phyloP scores from a whole-genome alignment of 2,888 invertebrate genomes.

The Chrysomela aeneicollis region DNA sequence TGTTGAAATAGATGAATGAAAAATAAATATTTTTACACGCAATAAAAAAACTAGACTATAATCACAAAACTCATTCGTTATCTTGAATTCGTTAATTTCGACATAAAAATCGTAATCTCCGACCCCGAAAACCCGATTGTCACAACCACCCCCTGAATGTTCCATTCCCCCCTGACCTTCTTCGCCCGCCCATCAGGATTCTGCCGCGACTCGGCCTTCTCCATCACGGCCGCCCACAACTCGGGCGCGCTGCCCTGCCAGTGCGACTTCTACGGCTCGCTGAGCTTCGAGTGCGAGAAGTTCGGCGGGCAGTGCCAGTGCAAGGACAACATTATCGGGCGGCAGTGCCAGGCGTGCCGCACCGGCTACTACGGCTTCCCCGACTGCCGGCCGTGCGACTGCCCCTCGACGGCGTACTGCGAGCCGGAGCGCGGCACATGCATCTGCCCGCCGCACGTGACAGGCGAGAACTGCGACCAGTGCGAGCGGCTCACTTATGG shows the following conservation, averaged over 20 bases:
- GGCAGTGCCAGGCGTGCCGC: constrained; percentile 80
- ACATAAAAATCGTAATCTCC: too few species aligned
- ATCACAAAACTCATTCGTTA: too few species aligned
- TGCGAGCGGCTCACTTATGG: constrained; percentile 91
- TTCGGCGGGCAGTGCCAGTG: constrained; percentile 98
- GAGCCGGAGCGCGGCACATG: constrained; percentile 79
- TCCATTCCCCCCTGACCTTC: too few species aligned
- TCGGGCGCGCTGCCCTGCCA: constrained; percentile 89
- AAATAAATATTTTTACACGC: too few species aligned
- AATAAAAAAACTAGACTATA: too few species aligned
- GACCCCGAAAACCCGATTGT: too few species aligned
- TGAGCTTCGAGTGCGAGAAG: constrained; percentile 85
- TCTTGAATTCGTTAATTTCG: too few species aligned
- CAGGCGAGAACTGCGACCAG: constrained; percentile 87
- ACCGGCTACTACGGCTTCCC: constrained; percentile 97
- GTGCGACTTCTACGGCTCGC: constrained; percentile 89
- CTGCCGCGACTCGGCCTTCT: constrained; percentile 91
- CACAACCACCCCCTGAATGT: too few species aligned
- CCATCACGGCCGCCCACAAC: constrained; percentile 94
- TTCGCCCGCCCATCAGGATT: too few species aligned
- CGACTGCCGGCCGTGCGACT: constrained; percentile 87
- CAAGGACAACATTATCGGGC: constrained; percentile 90
- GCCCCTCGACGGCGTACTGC: constrained; percentile 84
- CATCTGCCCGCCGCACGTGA: constrained; percentile 90
- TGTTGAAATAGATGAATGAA: too few species aligned